Evolutionary conservation across 2,888 invertebrate genomes (phyloP).

Genomic region (Eurytoma adleriae): DNA sequence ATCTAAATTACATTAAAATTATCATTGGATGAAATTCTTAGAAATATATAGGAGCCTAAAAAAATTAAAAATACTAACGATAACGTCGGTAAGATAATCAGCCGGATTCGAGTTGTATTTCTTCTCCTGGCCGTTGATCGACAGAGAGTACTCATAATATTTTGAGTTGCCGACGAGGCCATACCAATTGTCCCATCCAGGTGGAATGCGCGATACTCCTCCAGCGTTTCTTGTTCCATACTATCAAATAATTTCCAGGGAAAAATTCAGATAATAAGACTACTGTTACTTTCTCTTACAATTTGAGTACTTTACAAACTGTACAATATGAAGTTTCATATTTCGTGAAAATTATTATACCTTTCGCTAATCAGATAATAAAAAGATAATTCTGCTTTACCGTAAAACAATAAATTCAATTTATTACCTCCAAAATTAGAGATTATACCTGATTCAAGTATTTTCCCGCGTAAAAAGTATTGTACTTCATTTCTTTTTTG

Average conservation of each 20-base stretch:
- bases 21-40: not conserved
- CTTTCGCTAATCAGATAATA: not conserved
- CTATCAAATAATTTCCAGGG: slow-evolving; percentile 71
- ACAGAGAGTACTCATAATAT: slow-evolving; percentile 94
- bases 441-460: slow-evolving; percentile 89
- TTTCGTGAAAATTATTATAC: too few relatives aligned
- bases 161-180: slow-evolving; percentile 93
- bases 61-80: slow-evolving; percentile 77
- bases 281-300: too few relatives aligned
- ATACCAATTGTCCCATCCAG: slow-evolving; percentile 92
- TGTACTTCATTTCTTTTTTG: slow-evolving; percentile 81
- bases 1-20: too few relatives aligned
- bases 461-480: slow-evolving; percentile 95
- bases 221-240: slow-evolving; percentile 81
- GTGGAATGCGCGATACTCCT: slow-evolving; percentile 84
- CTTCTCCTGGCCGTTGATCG: slow-evolving; percentile 85
- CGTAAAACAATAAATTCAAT: too few relatives aligned
- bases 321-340: too few relatives aligned
- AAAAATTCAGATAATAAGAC: too few relatives aligned
- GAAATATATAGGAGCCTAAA: too few relatives aligned
- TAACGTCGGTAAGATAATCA: slow-evolving; percentile 90
- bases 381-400: too few relatives aligned
- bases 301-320: too few relatives aligned
- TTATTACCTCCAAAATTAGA: too few relatives aligned
- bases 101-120: slow-evolving; percentile 78